Evolutionary conservation across 2,888 invertebrate genomes (phyloP), one percentile per base, ranked within the genome.

Genomic region (Aproaerema taeniolella): DNA sequence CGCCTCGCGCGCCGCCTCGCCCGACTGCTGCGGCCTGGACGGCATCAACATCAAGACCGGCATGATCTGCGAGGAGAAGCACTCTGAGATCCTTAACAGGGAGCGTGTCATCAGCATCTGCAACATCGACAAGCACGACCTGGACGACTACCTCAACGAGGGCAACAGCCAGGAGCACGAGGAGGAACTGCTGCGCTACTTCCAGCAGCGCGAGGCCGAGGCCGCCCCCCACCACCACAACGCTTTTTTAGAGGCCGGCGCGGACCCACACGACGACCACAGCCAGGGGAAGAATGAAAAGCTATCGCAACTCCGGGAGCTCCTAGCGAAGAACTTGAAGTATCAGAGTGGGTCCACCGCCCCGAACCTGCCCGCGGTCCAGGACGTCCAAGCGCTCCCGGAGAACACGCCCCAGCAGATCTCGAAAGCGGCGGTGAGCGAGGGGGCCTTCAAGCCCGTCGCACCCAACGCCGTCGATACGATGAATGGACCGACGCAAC

Each of bases 171-270:
- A 93, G 60, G 93, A 93, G 63, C 95, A 95, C 71, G 94, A 94
- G 64, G 94, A 94, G 65, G 95, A 95, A 77, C 78, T 95, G 56
- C 87, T 94, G 69, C 93, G 94, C 78, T 95, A 95, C 80, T 95
- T 95, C 75, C 92, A 90, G 63, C 15, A 28, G 11, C n/a, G 75
- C 76, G 11, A 34, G 14, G 68, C 72, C 50, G 75, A 77, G n/a
- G 55, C 57, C 2, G 44, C 71, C 55, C 63, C 56, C 54, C 43
- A 50, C 17, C 46, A 55, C 36, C 40, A 67, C 12, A 55, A 55
- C 50, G 59, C 73, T 79, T 81, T 82, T 78, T 79, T 82, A 75
- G 79, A 79, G 53, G 45, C 72, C 55, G 61, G 69, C 52, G 73
- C 67, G 68, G 87, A 87, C 68, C 77, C 77, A 55, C 79, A 74